Percentiles rank a stretch among this genome's conserved stretches.
Conservation (phyloP, 2,888 invertebrate species). For the Eledona agricola region DNA sequence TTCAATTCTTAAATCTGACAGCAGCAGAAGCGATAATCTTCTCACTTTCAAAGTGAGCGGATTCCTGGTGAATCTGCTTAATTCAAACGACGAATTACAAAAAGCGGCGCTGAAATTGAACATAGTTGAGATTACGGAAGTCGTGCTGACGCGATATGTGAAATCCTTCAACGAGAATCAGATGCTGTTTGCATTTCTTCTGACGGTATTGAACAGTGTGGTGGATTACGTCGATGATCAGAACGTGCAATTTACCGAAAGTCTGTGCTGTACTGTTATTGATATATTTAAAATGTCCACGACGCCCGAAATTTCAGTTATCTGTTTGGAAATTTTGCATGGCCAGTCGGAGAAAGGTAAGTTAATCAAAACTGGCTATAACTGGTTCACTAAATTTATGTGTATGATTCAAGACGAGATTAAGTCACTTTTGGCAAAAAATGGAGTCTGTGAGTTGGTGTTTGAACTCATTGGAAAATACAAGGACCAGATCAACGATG, state of each 20-base stretch:
- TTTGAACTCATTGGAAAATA: slow-evolving; percentile 78
- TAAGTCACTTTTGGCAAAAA: slow-evolving; percentile 77
- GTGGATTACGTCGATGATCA: slow-evolving; percentile 70
- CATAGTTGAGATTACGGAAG: slow-evolving; percentile 66
- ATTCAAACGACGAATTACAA: slow-evolving; percentile 75
- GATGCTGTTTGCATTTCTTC: slow-evolving; percentile 66
- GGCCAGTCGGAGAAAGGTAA: slow-evolving; percentile 80
- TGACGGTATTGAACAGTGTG: slow-evolving; percentile 70
- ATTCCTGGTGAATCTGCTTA: slow-evolving; percentile 80
- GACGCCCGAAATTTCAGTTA: slow-evolving; percentile 76
- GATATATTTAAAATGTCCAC: slow-evolving; percentile 71
- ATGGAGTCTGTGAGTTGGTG: slow-evolving; percentile 79
- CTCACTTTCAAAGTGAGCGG: slow-evolving; percentile 72
- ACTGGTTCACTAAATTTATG: not conserved
- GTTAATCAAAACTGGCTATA: no score
- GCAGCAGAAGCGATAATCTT: slow-evolving; percentile 42
- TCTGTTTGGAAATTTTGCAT: slow-evolving; percentile 80
- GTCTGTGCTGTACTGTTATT: slow-evolving; percentile 63
- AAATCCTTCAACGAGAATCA: slow-evolving; percentile 66
- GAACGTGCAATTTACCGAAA: slow-evolving; percentile 55
- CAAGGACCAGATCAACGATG: slow-evolving; percentile 69
- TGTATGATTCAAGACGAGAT: slow-evolving; percentile 72
- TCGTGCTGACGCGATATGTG: slow-evolving; percentile 65
- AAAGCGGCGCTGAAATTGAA: slow-evolving; percentile 68
- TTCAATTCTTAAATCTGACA: slow-evolving; percentile 48